These are phyloP conservation scores for Tragelaphus scriptus DNA, from an alignment of 2,113 vertebrate species.

Conservation along the genomic window DNA sequence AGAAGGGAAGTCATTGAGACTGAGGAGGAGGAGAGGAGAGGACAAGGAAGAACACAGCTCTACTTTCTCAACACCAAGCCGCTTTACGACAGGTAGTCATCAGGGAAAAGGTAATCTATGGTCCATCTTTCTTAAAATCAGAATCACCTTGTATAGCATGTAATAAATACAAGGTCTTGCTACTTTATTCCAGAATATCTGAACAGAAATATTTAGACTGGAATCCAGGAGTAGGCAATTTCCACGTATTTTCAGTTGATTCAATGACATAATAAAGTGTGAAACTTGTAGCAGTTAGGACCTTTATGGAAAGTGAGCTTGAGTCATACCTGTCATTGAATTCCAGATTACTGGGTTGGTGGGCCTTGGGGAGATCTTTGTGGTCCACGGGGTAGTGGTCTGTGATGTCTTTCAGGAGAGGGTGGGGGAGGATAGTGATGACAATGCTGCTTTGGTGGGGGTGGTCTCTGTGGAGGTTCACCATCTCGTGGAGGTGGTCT, in stretches of 20 bases:
- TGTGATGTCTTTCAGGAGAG: not conserved
- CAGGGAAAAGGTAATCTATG: not conserved
- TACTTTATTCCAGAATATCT: not conserved
- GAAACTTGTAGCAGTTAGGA: not conserved
- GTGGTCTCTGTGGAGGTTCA: not conserved
- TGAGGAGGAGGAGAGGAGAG: not conserved
- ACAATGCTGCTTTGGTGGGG: not conserved
- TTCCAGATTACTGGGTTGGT: not conserved
- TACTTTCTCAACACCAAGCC: not conserved
- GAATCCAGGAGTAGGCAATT: not conserved
- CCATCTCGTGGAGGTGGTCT: not conserved
- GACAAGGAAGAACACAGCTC: too few species aligned
- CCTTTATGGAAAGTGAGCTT: not conserved
- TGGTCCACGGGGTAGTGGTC: fast-evolving
- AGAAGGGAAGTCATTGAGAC: not conserved
- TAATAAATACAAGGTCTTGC: not conserved
- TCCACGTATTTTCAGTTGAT: not conserved
- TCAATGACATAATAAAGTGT: not conserved
- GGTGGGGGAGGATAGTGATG: not conserved
- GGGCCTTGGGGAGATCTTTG: not conserved
- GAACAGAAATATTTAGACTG: not conserved
- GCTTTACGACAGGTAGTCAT: too few species aligned
- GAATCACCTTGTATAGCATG: not conserved
- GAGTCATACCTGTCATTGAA: not conserved
- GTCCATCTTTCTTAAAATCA: not conserved